Percentiles rank a stretch among this genome's conserved stretches.
Conservation (phyloP, 2,888 invertebrate species). For the Pimpla rufipes region DNA sequence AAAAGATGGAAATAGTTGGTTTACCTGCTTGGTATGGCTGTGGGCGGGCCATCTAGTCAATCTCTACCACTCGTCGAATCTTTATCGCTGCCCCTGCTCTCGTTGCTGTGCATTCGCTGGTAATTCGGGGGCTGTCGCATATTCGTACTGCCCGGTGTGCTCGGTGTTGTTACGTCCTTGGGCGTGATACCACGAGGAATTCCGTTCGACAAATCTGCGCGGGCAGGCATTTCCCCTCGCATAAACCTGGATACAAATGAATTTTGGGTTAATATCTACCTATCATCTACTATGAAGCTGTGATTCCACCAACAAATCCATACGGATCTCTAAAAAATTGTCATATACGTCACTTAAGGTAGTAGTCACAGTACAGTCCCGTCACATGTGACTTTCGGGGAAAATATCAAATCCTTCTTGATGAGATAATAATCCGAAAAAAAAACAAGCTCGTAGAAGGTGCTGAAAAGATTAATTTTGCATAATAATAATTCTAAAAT, state of each 20-base stretch:
- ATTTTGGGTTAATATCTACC: background rate
- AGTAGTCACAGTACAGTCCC: too few species aligned
- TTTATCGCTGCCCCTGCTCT: conserved; percentile 92
- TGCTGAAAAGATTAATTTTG: too few species aligned
- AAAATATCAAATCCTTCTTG: too few species aligned
- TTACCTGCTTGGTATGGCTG: conserved; percentile 82
- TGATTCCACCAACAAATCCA: background rate
- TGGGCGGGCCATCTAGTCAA: conserved; percentile 93
- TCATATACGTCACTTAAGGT: too few species aligned
- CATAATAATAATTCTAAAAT: too few species aligned
- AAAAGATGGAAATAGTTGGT: conserved; percentile 8
- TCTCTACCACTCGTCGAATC: conserved; percentile 89
- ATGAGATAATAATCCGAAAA: too few species aligned
- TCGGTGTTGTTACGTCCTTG: conserved; percentile 86
- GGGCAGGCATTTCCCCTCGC: conserved; percentile 92
- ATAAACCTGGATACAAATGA: conserved; percentile 91
- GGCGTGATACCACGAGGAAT: conserved; percentile 79
- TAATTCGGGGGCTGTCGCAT: conserved; percentile 91
- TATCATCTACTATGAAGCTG: background rate
- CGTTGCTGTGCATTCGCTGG: conserved; percentile 95
- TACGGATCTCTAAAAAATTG: background rate
- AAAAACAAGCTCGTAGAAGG: too few species aligned
- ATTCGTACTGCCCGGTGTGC: conserved; percentile 90
- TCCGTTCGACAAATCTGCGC: conserved; percentile 81
- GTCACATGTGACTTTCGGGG: too few species aligned